These are phyloP conservation scores for Trichopoda pennipes DNA, from an alignment of 2,888 invertebrate species.

Conservation along the genomic window DNA sequence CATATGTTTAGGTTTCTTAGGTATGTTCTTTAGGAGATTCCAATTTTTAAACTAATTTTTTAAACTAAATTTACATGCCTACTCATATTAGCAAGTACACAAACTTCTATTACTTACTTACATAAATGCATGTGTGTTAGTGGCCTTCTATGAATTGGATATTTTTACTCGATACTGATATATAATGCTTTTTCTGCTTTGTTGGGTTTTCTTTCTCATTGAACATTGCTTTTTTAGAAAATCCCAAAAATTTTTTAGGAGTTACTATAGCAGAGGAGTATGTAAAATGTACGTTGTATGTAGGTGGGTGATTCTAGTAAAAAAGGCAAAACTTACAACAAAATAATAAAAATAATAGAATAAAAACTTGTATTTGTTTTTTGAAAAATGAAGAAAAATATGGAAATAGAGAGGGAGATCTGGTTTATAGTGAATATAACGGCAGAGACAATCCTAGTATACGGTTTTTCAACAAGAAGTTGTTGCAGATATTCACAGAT, in stretches of 20 bases:
- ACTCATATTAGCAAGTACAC: no score
- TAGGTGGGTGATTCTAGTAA: neutral
- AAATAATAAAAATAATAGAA: constrained; percentile 54
- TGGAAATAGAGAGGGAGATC: constrained; percentile 1
- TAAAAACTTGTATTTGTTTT: constrained; percentile 46
- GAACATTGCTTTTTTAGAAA: constrained; percentile 9
- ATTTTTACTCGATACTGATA: constrained; percentile 51
- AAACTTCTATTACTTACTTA: neutral
- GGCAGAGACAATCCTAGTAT: no score
- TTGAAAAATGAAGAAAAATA: constrained; percentile 20
- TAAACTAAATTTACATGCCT: no score
- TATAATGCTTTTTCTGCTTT: constrained; percentile 45
- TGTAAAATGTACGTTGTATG: neutral
- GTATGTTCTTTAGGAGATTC: no score
- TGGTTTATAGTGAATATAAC: neutral
- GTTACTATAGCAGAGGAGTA: neutral
- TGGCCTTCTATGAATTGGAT: constrained; percentile 18
- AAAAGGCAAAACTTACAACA: constrained; percentile 29
- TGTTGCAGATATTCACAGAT: no score
- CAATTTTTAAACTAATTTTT: no score
- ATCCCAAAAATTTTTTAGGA: constrained; percentile 32
- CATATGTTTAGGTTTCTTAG: no score
- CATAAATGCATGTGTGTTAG: neutral
- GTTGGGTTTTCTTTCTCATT: constrained; percentile 20
- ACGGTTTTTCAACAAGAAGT: no score